Base-by-base conservation (phyloP, 2,888 invertebrate genomes). In the Leptodirus hochenwartii region DNA sequence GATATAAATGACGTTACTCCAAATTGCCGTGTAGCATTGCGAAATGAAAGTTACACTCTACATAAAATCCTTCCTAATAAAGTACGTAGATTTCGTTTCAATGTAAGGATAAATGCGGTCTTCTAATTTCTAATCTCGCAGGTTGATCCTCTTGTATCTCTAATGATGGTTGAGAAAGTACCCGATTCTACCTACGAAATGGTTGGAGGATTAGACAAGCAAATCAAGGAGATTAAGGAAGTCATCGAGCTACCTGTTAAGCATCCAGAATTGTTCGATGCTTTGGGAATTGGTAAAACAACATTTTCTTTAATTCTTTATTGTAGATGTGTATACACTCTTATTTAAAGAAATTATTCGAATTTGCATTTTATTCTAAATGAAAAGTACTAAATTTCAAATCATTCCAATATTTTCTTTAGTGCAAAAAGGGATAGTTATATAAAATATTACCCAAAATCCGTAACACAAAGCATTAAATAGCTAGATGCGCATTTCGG, bases 81-180 rank as follows among this genome's bases (percentile, higher is more conserved):
- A 65, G 75, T 71, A 43, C 41, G 9, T 27, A 17, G n/a, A n/a
- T n/a, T n/a, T n/a, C n/a, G n/a, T n/a, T n/a, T n/a, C n/a, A n/a
- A n/a, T n/a, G n/a, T n/a, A n/a, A n/a, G n/a, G n/a, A n/a, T n/a
- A n/a, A n/a, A n/a, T n/a, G n/a, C n/a, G n/a, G n/a, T n/a, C n/a
- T n/a, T n/a, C n/a, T n/a, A 17, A 15, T 29, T 15, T 27, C 31
- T 30, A 36, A 24, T 34, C 36, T 34, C 29, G 5, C 40, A 68
- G 67, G 93, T 98, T 2, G 98, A 98, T 63, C 98, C 98, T 1
- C 62, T 98, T 34, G 98, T 98, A 1, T 95, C 95, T 1, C 70
- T 99, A 36, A 98, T 98, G 98, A 98, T 99, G 98, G 98, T 98
- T 0, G 98, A 99, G 54, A 98, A 98, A 57, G 98, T 98, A 2